Evolutionary conservation across 2,797 vertebrate genomes (phyloP).

Genomic region (Bryconaethiops microstoma): DNA sequence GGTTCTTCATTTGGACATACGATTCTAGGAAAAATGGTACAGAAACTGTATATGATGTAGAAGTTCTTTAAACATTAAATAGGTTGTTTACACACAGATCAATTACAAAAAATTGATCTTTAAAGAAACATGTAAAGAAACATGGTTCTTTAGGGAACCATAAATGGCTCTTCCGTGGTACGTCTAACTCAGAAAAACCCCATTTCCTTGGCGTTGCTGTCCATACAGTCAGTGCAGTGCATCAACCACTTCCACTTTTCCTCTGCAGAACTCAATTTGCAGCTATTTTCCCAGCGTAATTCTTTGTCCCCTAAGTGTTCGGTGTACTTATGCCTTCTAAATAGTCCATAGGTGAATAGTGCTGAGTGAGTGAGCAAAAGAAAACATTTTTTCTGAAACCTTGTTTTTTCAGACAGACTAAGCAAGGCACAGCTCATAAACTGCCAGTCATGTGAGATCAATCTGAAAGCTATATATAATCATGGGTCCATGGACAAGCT

Average conservation of each 20-base stretch:
- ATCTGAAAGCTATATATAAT: constrained; percentile 11
- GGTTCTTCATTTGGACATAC: too few species aligned
- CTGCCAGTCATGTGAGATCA: background rate
- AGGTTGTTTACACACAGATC: too few species aligned
- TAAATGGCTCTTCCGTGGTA: too few species aligned
- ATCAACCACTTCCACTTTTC: background rate
- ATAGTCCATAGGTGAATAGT: background rate
- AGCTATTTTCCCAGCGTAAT: background rate
- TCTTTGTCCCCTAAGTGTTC: background rate
- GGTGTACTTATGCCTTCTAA: background rate
- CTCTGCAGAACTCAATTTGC: background rate
- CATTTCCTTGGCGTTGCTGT: background rate
- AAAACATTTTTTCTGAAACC: background rate
- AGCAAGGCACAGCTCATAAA: constrained; percentile 4
- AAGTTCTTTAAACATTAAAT: too few species aligned
- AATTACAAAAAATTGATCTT: too few species aligned
- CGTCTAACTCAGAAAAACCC: too few species aligned
- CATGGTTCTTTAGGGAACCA: too few species aligned
- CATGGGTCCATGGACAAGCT: background rate
- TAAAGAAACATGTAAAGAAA: too few species aligned
- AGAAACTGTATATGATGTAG: too few species aligned
- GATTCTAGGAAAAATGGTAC: too few species aligned
- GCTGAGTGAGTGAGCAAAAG: background rate
- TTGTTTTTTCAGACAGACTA: background rate
- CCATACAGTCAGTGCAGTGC: background rate